Conservation (phyloP, 2,797 vertebrate species). For the Enteromius thamalakanensis region DNA sequence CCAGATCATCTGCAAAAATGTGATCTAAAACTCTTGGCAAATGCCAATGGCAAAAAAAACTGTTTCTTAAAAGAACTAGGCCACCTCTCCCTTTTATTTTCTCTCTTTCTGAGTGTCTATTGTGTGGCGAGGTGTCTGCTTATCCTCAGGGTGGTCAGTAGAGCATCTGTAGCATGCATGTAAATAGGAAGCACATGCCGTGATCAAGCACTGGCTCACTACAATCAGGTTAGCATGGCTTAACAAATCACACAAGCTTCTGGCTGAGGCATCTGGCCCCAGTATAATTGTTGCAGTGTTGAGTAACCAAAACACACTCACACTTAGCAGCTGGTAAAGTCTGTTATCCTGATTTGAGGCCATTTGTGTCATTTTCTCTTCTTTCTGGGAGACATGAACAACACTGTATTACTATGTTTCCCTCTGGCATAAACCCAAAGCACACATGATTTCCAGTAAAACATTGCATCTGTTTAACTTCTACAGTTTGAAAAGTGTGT, state of each 20-base stretch:
- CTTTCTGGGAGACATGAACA: neutral
- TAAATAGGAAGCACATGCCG: constrained; percentile 66
- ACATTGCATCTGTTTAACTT: neutral
- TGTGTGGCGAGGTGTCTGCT: neutral
- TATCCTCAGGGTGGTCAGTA: neutral
- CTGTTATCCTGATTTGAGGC: constrained; percentile 23
- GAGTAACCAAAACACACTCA: constrained; percentile 6
- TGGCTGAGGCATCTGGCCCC: neutral
- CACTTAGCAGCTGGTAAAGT: constrained; percentile 10
- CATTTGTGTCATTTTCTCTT: constrained; percentile 4
- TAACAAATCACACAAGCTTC: constrained; percentile 51
- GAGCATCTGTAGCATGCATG: constrained; percentile 15
- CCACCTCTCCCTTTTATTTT: neutral
- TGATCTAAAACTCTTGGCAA: neutral
- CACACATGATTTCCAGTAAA: neutral
- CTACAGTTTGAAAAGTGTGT: neutral
- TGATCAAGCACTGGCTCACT: constrained; percentile 41
- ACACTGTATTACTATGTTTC: neutral
- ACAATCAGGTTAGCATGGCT: constrained; percentile 63
- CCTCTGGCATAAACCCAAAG: constrained; percentile 2
- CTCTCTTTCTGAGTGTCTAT: neutral
- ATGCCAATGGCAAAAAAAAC: neutral
- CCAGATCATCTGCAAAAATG: neutral
- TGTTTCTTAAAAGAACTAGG: neutral
- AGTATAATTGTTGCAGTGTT: neutral